Base-by-base conservation (phyloP, 2,113 vertebrate genomes). In the Burhinus oedicnemus region DNA sequence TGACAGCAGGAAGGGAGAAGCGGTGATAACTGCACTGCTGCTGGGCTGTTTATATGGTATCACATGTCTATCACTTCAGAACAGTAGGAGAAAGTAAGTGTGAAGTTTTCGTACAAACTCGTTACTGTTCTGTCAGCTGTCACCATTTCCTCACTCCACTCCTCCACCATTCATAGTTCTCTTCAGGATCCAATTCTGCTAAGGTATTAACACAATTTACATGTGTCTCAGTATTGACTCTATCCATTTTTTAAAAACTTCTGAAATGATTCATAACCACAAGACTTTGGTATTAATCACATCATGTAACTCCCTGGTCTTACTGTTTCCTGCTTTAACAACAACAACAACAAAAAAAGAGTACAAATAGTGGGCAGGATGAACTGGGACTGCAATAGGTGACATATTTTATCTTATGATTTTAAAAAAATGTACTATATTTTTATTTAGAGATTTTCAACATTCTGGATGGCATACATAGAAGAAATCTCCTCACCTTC, bases 101-200 rank as follows among this genome's bases (percentile, higher is more conserved):
- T 89, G 86, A 96, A 84, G 51, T 81, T 94, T 87, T 26, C 51
- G 77, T 71, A 78, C 25, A 61, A 81, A 78, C 68, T 89, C 5
- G 3, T 61, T 81, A 54, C 69, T 51, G 55, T 83, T 89, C 89
- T 89, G 72, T 83, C 89, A 97, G 72, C 68, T 96, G 89, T 68
- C 76, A 89, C 42, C 38, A 21, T 94, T 83, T 84, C 51, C 42
- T 91, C 2, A 0, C 20, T 81, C 34, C 22, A 42, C 52, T 74
- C 54, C 58, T 93, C 79, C 49, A 54, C 62, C 91, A 87, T 94
- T 96, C 76, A 89, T 83, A 42, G 47, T 84, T 94, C 32, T 78
- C 45, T 62, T 49, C 64, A 75, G 69, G 20, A 70, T 68, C 40
- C 9, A 15, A 1, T 57, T 88, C 62, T 66, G 49, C 44, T 76